Evolutionary conservation across 2,113 vertebrate species (phyloP).

Genomic region (Pyxicephalus adspersus): DNA sequence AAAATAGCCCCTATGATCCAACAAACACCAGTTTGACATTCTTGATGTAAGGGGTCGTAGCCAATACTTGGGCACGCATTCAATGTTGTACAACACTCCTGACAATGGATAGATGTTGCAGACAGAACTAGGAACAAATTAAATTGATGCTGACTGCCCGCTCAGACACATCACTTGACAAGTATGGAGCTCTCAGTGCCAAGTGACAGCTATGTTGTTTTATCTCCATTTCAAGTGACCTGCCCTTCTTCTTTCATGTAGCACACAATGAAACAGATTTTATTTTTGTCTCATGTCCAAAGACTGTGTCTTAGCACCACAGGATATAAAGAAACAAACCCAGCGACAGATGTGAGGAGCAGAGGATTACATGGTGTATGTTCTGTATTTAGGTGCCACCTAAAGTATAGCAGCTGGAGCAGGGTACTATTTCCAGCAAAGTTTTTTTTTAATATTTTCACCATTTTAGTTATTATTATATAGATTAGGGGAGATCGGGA

Average conservation of each 20-base stretch:
- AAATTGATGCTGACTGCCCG: background rate
- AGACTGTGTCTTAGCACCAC: constrained; percentile 24
- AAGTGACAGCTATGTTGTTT: background rate
- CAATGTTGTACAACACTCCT: too few species aligned
- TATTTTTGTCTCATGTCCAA: constrained; percentile 26
- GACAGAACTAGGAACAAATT: background rate
- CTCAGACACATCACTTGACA: background rate
- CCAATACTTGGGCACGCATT: too few species aligned
- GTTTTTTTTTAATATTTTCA: too few species aligned
- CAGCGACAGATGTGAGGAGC: constrained; percentile 28
- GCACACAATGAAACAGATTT: constrained; percentile 45
- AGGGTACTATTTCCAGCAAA: too few species aligned
- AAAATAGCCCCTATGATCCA: too few species aligned
- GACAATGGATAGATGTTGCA: background rate
- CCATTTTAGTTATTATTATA: too few species aligned
- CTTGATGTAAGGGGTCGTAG: too few species aligned
- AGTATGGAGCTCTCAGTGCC: background rate
- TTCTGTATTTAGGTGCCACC: too few species aligned
- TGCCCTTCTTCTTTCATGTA: background rate
- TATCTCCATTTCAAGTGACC: background rate
- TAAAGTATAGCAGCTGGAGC: too few species aligned
- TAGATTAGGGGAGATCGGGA: too few species aligned
- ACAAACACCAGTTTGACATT: too few species aligned
- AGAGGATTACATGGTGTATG: background rate
- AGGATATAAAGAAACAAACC: constrained; percentile 11